Evolutionary conservation across 2,797 vertebrate genomes (phyloP).

Genomic region (Liparis tanakae): DNA sequence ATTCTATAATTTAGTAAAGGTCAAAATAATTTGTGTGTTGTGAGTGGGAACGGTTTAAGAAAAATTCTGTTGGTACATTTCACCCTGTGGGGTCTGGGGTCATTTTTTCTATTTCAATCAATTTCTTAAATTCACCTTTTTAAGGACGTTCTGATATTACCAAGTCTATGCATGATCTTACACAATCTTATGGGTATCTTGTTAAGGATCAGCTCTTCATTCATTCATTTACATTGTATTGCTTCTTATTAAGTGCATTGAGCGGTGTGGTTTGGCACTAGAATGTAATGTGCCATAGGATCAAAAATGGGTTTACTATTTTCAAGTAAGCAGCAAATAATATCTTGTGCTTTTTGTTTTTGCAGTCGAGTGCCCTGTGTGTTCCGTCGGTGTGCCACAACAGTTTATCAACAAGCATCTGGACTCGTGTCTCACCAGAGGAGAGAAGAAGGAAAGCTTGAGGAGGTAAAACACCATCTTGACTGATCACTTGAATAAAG

Average conservation of each 20-base stretch:
- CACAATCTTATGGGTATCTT: background rate
- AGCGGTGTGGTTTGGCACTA: background rate
- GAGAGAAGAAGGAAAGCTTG: slow-evolving; percentile 92
- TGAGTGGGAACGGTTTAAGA: too few species aligned
- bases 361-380: slow-evolving; percentile 95
- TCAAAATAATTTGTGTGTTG: too few species aligned
- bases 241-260: background rate
- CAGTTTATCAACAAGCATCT: slow-evolving; percentile 93
- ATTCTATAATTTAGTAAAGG: background rate
- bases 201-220: background rate
- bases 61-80: background rate
- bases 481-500: background rate
- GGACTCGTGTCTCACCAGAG: slow-evolving; percentile 89
- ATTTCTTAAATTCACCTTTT: too few species aligned
- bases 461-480: slow-evolving; percentile 82
- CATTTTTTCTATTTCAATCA: too few species aligned
- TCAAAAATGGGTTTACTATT: background rate
- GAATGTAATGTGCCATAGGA: background rate
- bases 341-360: background rate
- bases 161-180: background rate
- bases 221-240: background rate
- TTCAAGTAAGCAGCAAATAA: slow-evolving; percentile 3
- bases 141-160: background rate
- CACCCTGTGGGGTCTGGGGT: too few species aligned
- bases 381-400: slow-evolving; percentile 85